Percentiles rank a stretch among this genome's conserved stretches.
Evolutionary conservation across 1,140 invertebrate species (phyloP).

Genomic region (Zaprionus africanus): DNA sequence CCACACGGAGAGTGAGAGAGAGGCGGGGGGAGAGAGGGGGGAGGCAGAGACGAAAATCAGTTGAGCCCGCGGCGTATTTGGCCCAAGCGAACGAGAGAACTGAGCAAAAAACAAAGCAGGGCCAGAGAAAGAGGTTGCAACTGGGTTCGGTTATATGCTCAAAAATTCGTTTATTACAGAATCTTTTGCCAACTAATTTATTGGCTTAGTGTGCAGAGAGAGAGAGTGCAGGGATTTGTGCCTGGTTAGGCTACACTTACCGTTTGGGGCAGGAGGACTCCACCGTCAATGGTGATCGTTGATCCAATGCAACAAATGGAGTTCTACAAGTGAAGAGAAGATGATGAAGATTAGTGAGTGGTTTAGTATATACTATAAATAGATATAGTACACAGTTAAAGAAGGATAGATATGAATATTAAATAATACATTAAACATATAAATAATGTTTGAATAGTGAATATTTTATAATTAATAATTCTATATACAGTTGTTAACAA

Average conservation of each 20-base stretch:
- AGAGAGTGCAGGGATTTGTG: constrained; percentile 19
- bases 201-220: constrained; percentile 47
- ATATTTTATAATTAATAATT: neutral
- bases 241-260: constrained; percentile 56
- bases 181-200: constrained; percentile 78
- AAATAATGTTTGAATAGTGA: neutral
- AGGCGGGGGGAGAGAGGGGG: neutral
- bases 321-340: constrained; percentile 59
- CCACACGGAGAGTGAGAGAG: neutral
- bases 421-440: neutral
- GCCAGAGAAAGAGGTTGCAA: constrained; percentile 54
- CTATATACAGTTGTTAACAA: neutral
- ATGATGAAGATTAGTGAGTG: neutral
- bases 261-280: constrained; percentile 84
- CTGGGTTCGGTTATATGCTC: constrained; percentile 53
- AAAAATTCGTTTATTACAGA: constrained; percentile 79
- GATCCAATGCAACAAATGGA: constrained; percentile 84
- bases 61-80: constrained; percentile 65
- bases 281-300: constrained; percentile 84
- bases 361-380: no score
- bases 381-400: no score
- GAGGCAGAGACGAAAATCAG: constrained; percentile 73
- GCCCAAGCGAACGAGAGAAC: constrained; percentile 44
- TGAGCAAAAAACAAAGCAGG: constrained; percentile 18
- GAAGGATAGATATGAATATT: neutral